Conservation (phyloP, 2,888 invertebrate species). For the Phortica okadai region DNA sequence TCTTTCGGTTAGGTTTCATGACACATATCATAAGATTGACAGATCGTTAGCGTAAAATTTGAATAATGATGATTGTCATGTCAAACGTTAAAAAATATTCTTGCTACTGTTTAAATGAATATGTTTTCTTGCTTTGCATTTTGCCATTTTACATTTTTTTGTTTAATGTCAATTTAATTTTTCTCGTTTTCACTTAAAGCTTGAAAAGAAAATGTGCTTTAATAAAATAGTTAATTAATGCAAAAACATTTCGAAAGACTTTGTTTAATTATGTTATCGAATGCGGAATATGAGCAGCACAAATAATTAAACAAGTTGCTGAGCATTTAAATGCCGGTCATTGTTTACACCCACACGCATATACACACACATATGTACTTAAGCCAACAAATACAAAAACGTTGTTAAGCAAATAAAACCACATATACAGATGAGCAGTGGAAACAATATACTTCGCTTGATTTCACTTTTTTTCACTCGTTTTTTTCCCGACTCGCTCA, state of each 20-base stretch:
- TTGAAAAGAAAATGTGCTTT: not conserved
- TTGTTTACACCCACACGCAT: too few species aligned
- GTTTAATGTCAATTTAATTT: not conserved
- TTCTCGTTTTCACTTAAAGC: not conserved
- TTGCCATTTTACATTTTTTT: not conserved
- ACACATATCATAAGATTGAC: slow-evolving; percentile 43
- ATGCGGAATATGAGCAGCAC: not conserved
- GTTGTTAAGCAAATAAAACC: too few species aligned
- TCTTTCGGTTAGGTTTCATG: not conserved
- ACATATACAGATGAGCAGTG: too few species aligned
- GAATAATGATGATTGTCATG: slow-evolving; percentile 60
- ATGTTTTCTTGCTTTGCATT: not conserved
- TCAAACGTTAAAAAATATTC: slow-evolving; percentile 27
- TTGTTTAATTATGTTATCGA: slow-evolving; percentile 42
- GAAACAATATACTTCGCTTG: not conserved
- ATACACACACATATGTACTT: not conserved
- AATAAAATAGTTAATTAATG: too few species aligned
- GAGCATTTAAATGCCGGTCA: too few species aligned
- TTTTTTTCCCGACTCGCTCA: slow-evolving; percentile 21
- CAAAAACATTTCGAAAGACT: not conserved
- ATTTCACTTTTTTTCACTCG: slow-evolving; percentile 22
- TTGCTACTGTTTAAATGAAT: not conserved
- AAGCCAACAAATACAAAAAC: too few species aligned
- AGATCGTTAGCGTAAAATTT: slow-evolving; percentile 53
- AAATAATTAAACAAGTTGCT: slow-evolving; percentile 17